phyloP scores from a whole-genome alignment of 23 tunicate species.

The Corella eumyota region DNA sequence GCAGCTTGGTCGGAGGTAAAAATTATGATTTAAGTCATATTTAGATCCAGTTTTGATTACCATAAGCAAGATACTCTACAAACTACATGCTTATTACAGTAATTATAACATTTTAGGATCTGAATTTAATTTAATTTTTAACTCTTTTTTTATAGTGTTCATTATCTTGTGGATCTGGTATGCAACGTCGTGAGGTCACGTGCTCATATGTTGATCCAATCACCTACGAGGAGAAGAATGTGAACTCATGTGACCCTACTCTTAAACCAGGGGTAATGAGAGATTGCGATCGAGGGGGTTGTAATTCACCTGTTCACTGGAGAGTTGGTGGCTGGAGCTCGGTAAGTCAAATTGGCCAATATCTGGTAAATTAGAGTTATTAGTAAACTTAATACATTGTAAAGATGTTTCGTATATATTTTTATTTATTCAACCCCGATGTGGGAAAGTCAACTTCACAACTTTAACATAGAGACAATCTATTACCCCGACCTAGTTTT shows the following conservation, averaged over 20 bases:
- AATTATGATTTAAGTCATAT: too few species aligned
- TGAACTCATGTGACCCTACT: slow-evolving; percentile 28
- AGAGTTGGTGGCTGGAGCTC: slow-evolving; percentile 67
- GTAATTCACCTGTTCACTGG: slow-evolving; percentile 46
- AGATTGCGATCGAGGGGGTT: slow-evolving; percentile 63
- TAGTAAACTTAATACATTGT: too few species aligned
- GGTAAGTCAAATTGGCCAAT: too few species aligned
- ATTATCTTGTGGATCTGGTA: slow-evolving; percentile 69
- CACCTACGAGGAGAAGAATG: slow-evolving; percentile 25
- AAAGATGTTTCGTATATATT: too few species aligned
- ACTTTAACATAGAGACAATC: too few species aligned
- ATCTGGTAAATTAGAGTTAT: background rate
- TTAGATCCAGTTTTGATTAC: too few species aligned
- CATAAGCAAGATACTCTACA: background rate
- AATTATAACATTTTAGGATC: background rate
- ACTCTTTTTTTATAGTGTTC: slow-evolving; percentile 49
- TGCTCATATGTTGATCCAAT: slow-evolving; percentile 51
- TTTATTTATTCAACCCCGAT: too few species aligned
- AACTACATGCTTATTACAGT: background rate
- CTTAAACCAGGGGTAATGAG: slow-evolving; percentile 33
- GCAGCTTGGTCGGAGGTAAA: slow-evolving; percentile 88
- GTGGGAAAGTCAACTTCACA: too few species aligned
- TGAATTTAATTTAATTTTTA: too few species aligned
- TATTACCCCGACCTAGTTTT: too few species aligned
- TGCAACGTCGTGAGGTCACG: slow-evolving; percentile 42